Conservation (phyloP, 2,888 invertebrate genomes). For the Rugalucina vietnamica region DNA sequence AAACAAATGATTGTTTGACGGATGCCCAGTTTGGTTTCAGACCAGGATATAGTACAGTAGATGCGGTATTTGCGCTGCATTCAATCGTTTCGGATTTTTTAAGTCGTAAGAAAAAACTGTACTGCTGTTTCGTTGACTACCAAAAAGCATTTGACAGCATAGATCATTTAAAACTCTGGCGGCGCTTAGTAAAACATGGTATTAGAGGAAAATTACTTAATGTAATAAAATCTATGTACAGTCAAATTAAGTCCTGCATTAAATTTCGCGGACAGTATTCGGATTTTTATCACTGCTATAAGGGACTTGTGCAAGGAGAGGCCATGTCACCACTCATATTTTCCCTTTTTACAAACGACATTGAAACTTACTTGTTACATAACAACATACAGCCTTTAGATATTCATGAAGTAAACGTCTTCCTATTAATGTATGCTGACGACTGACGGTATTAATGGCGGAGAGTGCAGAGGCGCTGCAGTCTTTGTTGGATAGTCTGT, state of each 20-base stretch:
- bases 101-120: background rate
- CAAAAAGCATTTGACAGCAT: constrained; percentile 17
- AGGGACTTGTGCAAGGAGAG: constrained; percentile 15
- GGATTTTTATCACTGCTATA: background rate
- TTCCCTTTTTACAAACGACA: constrained; percentile 14
- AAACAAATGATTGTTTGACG: background rate
- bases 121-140: constrained; percentile 8
- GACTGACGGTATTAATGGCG: background rate
- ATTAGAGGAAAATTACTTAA: background rate
- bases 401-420: background rate
- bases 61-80: background rate
- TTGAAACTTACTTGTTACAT: background rate
- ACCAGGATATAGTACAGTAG: background rate
- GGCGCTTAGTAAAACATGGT: background rate
- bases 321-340: constrained; percentile 14
- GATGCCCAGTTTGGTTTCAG: constrained; percentile 17
- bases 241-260: background rate
- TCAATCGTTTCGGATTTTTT: background rate
- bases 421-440: background rate
- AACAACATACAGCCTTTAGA: background rate
- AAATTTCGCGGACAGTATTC: background rate
- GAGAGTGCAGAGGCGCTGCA: background rate
- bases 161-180: background rate
- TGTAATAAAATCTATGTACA: background rate
- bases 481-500: background rate